These are phyloP conservation scores for Melinaea menophilus DNA, from an alignment of 2,888 invertebrate genomes.

Conservation along the genomic window DNA sequence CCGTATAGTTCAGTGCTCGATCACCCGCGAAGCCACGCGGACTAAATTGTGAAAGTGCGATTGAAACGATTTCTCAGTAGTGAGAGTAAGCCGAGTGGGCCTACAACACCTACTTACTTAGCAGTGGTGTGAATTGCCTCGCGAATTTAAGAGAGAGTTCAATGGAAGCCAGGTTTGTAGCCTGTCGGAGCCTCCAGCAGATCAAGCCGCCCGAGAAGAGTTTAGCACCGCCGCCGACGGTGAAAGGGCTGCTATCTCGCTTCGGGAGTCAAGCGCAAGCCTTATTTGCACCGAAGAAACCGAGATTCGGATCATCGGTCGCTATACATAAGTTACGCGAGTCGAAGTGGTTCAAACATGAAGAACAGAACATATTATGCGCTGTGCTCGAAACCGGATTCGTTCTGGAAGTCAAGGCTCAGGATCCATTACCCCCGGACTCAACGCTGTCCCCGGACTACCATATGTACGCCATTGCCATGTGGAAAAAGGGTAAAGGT, in stretches of 20 bases:
- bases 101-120: conserved; percentile 43
- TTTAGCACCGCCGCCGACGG: conserved; percentile 70
- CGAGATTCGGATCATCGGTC: conserved; percentile 80
- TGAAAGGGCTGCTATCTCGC: conserved; percentile 73
- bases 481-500: conserved; percentile 86
- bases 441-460: conserved; percentile 71
- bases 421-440: conserved; percentile 69
- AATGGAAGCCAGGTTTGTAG: conserved; percentile 79
- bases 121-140: conserved; percentile 62
- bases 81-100: conserved; percentile 59
- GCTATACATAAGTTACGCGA: conserved; percentile 84
- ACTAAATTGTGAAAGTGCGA: conserved; percentile 72
- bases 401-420: conserved; percentile 81
- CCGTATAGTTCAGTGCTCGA: conserved; percentile 55
- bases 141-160: conserved; percentile 65
- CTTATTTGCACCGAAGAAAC: conserved; percentile 73
- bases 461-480: conserved; percentile 82
- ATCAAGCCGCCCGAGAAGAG: conserved; percentile 77
- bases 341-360: conserved; percentile 85
- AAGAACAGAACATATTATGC: conserved; percentile 83
- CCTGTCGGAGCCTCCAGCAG: conserved; percentile 76
- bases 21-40: conserved; percentile 59
- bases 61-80: conserved; percentile 61
- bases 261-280: conserved; percentile 77
- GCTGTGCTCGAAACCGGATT: conserved; percentile 85